These are phyloP conservation scores for Plebejus melissa DNA, from an alignment of 2,888 invertebrate genomes.

Conservation along the genomic window DNA sequence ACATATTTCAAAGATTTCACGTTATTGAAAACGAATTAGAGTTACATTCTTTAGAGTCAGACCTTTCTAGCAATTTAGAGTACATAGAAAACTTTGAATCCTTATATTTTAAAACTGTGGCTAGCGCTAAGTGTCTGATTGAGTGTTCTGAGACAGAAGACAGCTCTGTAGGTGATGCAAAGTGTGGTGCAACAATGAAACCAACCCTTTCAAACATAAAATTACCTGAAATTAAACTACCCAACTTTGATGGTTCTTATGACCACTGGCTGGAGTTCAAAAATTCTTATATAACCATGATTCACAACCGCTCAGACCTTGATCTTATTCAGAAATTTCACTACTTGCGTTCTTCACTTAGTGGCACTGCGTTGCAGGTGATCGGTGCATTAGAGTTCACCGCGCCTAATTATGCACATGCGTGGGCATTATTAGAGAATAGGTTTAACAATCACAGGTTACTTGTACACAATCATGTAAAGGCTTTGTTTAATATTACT, in stretches of 20 bases:
- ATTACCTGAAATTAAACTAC: slow-evolving; percentile 9
- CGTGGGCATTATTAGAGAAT: slow-evolving; percentile 30
- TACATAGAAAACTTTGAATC: background rate
- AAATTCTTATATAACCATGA: background rate
- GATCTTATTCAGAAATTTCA: slow-evolving; percentile 31
- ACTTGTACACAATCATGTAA: slow-evolving; percentile 27
- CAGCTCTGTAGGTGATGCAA: no score
- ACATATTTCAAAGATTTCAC: background rate
- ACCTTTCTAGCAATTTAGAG: background rate
- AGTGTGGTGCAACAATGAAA: background rate
- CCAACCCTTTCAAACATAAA: background rate
- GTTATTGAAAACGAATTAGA: background rate
- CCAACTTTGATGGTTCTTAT: background rate
- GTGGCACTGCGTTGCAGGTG: slow-evolving; percentile 27
- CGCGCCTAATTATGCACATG: slow-evolving; percentile 30
- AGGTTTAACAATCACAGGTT: slow-evolving; percentile 3
- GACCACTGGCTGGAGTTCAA: slow-evolving; percentile 9
- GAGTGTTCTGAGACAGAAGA: background rate
- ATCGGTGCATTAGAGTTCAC: slow-evolving; percentile 31
- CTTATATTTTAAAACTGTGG: slow-evolving; percentile 5
- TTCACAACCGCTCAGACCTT: background rate
- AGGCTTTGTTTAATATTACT: slow-evolving; percentile 27
- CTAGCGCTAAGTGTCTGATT: background rate
- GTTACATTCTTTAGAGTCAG: background rate
- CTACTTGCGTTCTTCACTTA: background rate